Base-by-base conservation (phyloP, 2,113 vertebrate genomes). In the Lycocorax pyrrhopterus region DNA sequence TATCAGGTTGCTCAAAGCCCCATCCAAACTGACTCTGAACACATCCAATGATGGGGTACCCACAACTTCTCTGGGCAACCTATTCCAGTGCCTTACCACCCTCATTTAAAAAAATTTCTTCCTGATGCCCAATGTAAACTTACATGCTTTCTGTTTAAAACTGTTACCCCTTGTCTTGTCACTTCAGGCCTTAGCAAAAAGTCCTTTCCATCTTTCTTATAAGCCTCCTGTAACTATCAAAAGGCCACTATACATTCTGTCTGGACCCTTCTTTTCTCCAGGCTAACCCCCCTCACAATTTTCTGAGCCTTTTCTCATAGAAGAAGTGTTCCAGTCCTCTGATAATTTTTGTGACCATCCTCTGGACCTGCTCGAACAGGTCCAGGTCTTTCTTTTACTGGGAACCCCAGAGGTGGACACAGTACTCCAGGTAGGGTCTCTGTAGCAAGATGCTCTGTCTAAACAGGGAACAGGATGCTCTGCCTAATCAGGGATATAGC, bases 31-130 rank as follows among this genome's bases (percentile, higher is more conserved):
- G 37, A 37, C 51, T 56, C 14, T 44, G 33, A 73, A 23, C 22
- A 44, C 27, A 37, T 35, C 32, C 32, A 49, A 0, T n/a, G 8
- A 2, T 26, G 9, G 4, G 3, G 3, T 41, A 80, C 21, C 1
- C 21, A 49, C 20, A 64, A 27, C 3, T 55, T 62, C 64, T 43
- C 21, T 35, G 21, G 29, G 25, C 7, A 49, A 32, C 9, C 2
- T 47, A 13, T 20, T 72, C 21, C 20, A 22, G 30, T 32, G 25
- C 5, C 16, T 35, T 27, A 75, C 19, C 19, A 35, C 9, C 6
- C 26, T 30, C 4, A 59, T 49, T 18, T 2, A 37, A 60, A 72
- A 78, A 39, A 13, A 37, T 6, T 23, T 47, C 25, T 63, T 80
- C 26, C 12, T 49, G 9, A 26, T 49, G 4, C 3, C 17, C 4